Base-by-base conservation (phyloP, 2,113 vertebrate species). In the Ascaphus truei region DNA sequence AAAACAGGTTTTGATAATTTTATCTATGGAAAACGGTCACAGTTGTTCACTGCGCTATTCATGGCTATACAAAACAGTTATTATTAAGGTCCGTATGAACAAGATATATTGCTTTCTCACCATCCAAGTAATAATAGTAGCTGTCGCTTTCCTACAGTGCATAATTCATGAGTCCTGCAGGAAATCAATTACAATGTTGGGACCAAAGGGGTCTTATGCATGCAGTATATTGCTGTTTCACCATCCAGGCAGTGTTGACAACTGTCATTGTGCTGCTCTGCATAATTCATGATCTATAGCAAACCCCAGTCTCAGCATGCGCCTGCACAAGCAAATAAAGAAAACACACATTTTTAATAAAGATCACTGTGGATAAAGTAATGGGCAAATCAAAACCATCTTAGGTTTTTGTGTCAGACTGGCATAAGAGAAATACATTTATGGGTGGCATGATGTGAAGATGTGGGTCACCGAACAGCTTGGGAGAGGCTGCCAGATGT, bases 141-240 rank as follows among this genome's bases (percentile, higher is more conserved):
- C 23, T 62, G 60, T 62, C 60, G 33, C 43, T 62, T 48, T 20
- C 13, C 37, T 30, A 39, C 58, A 7, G 60, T 62, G 60, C 60
- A 62, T 62, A 48, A 62, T 62, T 48, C 43, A 63, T 63, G 31
- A 63, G 23, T 31, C 61, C 22, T 63, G 29, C 7, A 9, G 51
- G 29, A 36, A 63, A 36, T 63, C 29, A 36, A 50, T 51, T 22
- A 63, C 45, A 63, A 29, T 33, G 5, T 6, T 51, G 45, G 47
- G 61, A 51, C 43, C 13, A 39, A 23, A 26, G 56, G 15, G 13
- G 12, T 22, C 10, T 10, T 25, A 22, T 26, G 22, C 34, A 63
- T 26, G 11, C 2, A 16, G 3, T 63, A 8, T 16, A 51, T 12
- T 51, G 12, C 29, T 12, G 34, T 34, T 51, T 50, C 13, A 10